Evolutionary conservation across 2,888 invertebrate genomes (phyloP).

Genomic region (Halictus quadricinctus): DNA sequence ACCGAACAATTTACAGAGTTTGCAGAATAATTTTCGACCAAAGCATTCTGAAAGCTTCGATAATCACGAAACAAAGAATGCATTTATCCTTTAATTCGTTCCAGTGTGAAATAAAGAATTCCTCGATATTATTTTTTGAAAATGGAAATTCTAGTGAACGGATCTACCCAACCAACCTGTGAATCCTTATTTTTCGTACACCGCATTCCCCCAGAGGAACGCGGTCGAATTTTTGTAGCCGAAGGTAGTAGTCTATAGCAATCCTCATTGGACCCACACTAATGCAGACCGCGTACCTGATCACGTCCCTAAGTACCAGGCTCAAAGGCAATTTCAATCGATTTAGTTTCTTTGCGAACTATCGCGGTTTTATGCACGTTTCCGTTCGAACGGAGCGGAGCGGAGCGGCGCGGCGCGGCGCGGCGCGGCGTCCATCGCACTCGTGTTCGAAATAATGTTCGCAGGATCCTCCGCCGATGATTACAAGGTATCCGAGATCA

Average conservation of each 20-base stretch:
- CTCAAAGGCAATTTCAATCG: slow-evolving; percentile 7
- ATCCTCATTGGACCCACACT: background rate
- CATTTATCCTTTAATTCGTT: background rate
- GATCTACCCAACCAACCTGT: background rate
- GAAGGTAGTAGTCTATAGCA: background rate
- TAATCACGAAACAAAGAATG: too few species aligned
- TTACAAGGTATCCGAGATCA: slow-evolving; percentile 48
- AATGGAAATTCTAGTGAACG: background rate
- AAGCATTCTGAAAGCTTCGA: too few species aligned
- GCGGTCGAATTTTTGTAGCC: background rate
- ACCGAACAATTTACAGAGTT: too few species aligned
- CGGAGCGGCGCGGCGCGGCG: slow-evolving; percentile 20
- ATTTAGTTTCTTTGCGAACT: slow-evolving; percentile 25
- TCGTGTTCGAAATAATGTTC: slow-evolving; percentile 46
- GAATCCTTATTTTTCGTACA: background rate
- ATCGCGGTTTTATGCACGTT: slow-evolving; percentile 42
- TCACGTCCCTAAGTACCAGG: background rate
- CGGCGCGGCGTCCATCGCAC: slow-evolving; percentile 24
- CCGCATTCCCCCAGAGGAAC: background rate
- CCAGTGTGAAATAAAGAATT: background rate
- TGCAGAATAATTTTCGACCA: too few species aligned
- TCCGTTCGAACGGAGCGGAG: slow-evolving; percentile 33
- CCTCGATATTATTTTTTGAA: background rate
- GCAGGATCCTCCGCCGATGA: slow-evolving; percentile 40
- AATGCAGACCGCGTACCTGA: background rate